Base-by-base conservation (phyloP, 2,113 vertebrate genomes). In the Glaucidium brasilianum region DNA sequence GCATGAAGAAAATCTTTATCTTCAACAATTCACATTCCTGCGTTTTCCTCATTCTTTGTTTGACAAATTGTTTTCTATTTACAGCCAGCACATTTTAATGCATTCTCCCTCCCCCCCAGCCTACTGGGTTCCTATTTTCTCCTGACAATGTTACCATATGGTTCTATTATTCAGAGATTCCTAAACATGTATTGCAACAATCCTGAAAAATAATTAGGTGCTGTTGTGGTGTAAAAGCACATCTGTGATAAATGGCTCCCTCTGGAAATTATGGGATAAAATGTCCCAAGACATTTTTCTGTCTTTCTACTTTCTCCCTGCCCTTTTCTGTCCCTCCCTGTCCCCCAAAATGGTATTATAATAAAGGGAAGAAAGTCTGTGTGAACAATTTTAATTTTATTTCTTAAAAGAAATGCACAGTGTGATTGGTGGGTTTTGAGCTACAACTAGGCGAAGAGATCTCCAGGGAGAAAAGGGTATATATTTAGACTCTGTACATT, bases 41-140 rank as follows among this genome's bases (percentile, higher is more conserved):
- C 77, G 72, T 95, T 95, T 94, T 91, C 86, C 84, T 96, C 81
- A 49, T 94, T 96, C 94, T 96, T 95, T 95, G 63, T 91, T 90
- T 95, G 94, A 92, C 89, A 96, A 97, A 97, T 96, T 76, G 49
- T 96, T 97, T 96, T 91, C 95, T 97, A 96, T 97, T 97, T 97
- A 91, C 94, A 88, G 95, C 84, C 77, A 88, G 88, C 78, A 67
- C 81, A 85, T 94, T 94, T 97, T 85, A 97, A 96, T 95, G 89
- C 73, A 23, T 90, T 93, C 63, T 84, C 66, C 85, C 64, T 72
- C 90, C 83, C 63, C 80, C 86, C 50, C 47, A 87, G 90, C 82
- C 72, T 85, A 91, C 86, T 97, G 91, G 11, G 55, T 90, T 79
- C 95, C 92, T 95, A 88, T 96, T 97, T 95, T 95, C 67, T 85